Conservation (phyloP, 1,140 invertebrate genomes). For the Catajapyx aquilonaris region DNA sequence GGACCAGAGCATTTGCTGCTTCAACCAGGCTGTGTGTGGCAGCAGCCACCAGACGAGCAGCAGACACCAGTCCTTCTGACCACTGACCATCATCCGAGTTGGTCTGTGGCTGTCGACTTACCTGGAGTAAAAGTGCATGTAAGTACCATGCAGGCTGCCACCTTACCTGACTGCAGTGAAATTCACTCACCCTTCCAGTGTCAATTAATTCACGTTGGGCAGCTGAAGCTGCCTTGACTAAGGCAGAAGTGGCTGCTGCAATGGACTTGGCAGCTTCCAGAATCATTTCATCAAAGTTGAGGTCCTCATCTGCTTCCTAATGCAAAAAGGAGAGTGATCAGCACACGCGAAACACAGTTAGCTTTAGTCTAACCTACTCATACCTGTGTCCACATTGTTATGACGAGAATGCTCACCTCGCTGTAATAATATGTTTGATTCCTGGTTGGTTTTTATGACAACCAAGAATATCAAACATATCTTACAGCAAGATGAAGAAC, state of each 20-base stretch:
- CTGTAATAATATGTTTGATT: constrained; percentile 89
- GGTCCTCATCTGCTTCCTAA: constrained; percentile 76
- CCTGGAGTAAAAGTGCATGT: constrained; percentile 28
- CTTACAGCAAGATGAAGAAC: constrained; percentile 40
- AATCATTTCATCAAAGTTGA: constrained; percentile 99
- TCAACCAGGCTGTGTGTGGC: constrained; percentile 94
- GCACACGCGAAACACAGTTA: constrained; percentile 1
- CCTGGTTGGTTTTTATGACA: constrained; percentile 80
- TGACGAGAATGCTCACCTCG: constrained; percentile 1
- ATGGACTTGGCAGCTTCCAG: constrained; percentile 95
- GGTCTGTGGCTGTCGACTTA: constrained; percentile 50
- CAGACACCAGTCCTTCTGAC: constrained; percentile 94
- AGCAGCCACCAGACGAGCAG: constrained; percentile 83
- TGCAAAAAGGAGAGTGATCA: constrained; percentile 13
- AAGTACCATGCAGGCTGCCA: too few relatives aligned
- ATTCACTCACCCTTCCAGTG: constrained; percentile 34
- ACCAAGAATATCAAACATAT: constrained; percentile 99
- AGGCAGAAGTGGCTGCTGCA: constrained; percentile 81
- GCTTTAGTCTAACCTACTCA: neutral
- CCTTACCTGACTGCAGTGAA: too few relatives aligned
- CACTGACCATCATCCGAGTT: constrained; percentile 93
- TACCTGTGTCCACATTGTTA: neutral
- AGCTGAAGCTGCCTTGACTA: constrained; percentile 88
- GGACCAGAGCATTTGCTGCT: constrained; percentile 88
- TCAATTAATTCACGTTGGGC: constrained; percentile 87